Evolutionary conservation across 1,140 invertebrate species (phyloP).

Genomic region (Drosophila equinoxialis): DNA sequence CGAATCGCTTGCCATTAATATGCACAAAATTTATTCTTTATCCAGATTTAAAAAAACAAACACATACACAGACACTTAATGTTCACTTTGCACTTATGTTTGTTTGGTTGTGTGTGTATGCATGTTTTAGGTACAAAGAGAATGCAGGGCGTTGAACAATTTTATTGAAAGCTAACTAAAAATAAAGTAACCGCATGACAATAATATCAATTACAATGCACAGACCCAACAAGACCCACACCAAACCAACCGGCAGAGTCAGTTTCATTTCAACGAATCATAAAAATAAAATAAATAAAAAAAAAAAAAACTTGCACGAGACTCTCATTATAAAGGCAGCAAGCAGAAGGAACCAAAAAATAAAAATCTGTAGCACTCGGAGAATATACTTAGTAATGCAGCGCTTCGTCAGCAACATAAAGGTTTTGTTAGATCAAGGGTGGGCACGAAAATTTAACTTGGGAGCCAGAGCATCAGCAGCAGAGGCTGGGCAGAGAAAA

Average conservation of each 20-base stretch:
- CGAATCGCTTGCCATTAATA: slow-evolving; percentile 7
- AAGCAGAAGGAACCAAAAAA: slow-evolving; percentile 32
- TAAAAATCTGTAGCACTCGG: slow-evolving; percentile 56
- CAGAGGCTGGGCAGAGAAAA: too few relatives aligned
- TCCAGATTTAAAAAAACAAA: slow-evolving; percentile 27
- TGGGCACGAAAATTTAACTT: too few relatives aligned
- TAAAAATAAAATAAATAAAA: slow-evolving; percentile 19
- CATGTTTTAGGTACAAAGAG: slow-evolving; percentile 6
- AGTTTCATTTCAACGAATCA: slow-evolving; percentile 36
- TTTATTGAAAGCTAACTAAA: slow-evolving; percentile 66
- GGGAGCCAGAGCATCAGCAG: too few relatives aligned
- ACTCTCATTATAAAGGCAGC: slow-evolving; percentile 72
- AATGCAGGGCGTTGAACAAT: slow-evolving; percentile 47
- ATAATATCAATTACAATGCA: slow-evolving; percentile 76
- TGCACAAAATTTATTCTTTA: slow-evolving; percentile 31
- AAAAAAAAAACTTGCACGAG: slow-evolving; percentile 68
- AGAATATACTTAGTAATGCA: slow-evolving; percentile 58
- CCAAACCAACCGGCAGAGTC: slow-evolving; percentile 45
- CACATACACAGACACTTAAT: not conserved
- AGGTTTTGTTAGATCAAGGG: too few relatives aligned
- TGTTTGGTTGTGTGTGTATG: not conserved
- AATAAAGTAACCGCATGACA: slow-evolving; percentile 71
- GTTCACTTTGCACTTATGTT: slow-evolving; percentile 38
- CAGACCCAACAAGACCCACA: not conserved
- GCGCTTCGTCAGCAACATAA: slow-evolving; percentile 19